A percentile compares a stretch with the other conserved stretches of the same genome.
phyloP scores from a whole-genome alignment of 2,113 vertebrate genomes.

The Oncorhynchus kisutch region DNA sequence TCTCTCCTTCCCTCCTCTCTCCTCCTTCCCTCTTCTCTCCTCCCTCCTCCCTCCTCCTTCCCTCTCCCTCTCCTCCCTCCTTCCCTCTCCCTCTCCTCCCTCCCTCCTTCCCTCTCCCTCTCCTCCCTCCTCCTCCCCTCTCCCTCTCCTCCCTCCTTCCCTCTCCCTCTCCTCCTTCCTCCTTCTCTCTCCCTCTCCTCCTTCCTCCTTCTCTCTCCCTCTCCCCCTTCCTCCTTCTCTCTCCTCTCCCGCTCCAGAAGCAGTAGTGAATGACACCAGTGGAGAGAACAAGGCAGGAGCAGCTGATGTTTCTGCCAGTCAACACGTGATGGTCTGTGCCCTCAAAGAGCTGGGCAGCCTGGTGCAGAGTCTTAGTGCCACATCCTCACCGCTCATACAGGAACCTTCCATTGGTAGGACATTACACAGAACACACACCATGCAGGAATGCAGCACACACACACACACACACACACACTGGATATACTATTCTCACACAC shows the following conservation, averaged over 20 bases:
- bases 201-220: background rate
- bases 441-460: background rate
- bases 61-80: background rate
- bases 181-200: background rate
- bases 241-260: conserved; percentile 72
- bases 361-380: conserved; percentile 94
- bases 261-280: conserved; percentile 91
- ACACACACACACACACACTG: background rate
- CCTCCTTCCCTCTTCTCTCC: too few species aligned
- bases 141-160: background rate
- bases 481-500: background rate
- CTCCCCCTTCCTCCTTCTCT: background rate
- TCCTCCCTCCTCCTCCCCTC: conserved; percentile 1
- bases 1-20: too few species aligned
- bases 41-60: too few species aligned
- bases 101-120: background rate
- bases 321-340: conserved; percentile 98
- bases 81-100: too few species aligned
- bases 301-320: conserved; percentile 92
- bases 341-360: conserved; percentile 95
- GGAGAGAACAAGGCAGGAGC: conserved; percentile 91
- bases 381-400: conserved; percentile 93
- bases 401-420: conserved; percentile 90
- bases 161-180: background rate
- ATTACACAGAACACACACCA: background rate